Evolutionary conservation across 2,888 invertebrate genomes (phyloP), one percentile per base, ranked within the genome.

Genomic region (Mermis nigrescens): DNA sequence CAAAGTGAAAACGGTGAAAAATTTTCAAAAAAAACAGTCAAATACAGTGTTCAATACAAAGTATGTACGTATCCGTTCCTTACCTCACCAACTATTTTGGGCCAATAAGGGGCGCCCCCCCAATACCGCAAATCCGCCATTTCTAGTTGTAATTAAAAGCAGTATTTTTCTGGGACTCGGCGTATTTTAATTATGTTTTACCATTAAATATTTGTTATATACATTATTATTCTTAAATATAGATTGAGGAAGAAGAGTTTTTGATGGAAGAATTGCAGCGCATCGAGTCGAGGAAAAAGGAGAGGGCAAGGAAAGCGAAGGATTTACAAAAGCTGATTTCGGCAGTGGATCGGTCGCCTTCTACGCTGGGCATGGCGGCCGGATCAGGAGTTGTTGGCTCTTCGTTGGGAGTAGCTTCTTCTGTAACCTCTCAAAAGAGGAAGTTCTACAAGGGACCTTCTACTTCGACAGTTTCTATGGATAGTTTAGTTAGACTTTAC

Each of bases 311-410:
- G 69, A 98, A 98, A 73, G 94, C 95, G 0, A 94, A 94, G 76
- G 95, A 98, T 75, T 77, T 98, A 52, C 95, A 98, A 72, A 95
- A 95, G 74, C 77, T 98, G 46, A 95, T 98, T 62, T 86, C 86
- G 2, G 87, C 88, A 60, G 86, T 86, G 2, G 78, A 79, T 62
- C 74, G 72, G 60, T 74, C 73, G 59, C 68, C 72, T 12, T 74
- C 75, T 7, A 57, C 38, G 31, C 38, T 38, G 7, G 12, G 3
- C 12, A 57, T 27, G 31, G 22, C 55, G 7, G 12, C 12, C 12
- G 15, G 15, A 24, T 15, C 54, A 31, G 15, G n/a, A 19, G 15
- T 24, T 7, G 19, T 19, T 7, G 38, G 38, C 38, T 12, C 38
- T 19, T 7, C 12, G 7, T 7, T 7, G 12, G 19, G 24, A 48